These are phyloP conservation scores for Spinus pinus DNA, from an alignment of 2,797 vertebrate genomes.

Conservation along the genomic window DNA sequence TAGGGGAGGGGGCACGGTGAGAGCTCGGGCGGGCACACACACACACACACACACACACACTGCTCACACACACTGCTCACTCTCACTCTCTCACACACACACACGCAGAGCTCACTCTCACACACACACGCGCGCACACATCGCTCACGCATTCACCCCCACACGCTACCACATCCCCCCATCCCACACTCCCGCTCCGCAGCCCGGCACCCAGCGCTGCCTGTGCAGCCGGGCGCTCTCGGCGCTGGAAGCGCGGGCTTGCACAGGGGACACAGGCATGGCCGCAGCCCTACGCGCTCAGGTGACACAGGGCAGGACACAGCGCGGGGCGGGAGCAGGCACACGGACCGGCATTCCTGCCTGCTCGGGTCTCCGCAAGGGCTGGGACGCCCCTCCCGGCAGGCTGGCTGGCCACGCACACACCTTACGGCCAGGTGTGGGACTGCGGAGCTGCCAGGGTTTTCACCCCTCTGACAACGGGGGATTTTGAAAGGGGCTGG, in stretches of 20 bases:
- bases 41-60: no score
- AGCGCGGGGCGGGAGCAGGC: rapidly evolving
- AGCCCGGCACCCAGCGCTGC: background rate
- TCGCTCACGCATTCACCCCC: background rate
- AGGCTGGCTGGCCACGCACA: rapidly evolving
- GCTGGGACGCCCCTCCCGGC: rapidly evolving
- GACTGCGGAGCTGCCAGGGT: background rate
- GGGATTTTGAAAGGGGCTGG: background rate
- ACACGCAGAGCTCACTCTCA: no score
- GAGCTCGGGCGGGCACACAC: rapidly evolving
- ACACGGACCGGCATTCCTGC: rapidly evolving
- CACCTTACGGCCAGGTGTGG: rapidly evolving
- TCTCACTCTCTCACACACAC: background rate
- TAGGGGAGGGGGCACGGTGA: no score
- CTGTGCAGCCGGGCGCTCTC: background rate
- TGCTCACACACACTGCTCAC: no score
- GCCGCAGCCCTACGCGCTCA: background rate
- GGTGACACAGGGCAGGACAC: background rate
- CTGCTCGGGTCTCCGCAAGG: rapidly evolving
- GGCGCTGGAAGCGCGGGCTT: rapidly evolving
- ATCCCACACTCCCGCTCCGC: rapidly evolving
- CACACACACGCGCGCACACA: background rate
- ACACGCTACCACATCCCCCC: rapidly evolving
- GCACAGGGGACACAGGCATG: rapidly evolving
- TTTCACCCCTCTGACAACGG: background rate